Percentiles rank a stretch among this genome's conserved stretches.
phyloP scores from a whole-genome alignment of 2,888 invertebrate species.

The Laspeyria flexula region DNA sequence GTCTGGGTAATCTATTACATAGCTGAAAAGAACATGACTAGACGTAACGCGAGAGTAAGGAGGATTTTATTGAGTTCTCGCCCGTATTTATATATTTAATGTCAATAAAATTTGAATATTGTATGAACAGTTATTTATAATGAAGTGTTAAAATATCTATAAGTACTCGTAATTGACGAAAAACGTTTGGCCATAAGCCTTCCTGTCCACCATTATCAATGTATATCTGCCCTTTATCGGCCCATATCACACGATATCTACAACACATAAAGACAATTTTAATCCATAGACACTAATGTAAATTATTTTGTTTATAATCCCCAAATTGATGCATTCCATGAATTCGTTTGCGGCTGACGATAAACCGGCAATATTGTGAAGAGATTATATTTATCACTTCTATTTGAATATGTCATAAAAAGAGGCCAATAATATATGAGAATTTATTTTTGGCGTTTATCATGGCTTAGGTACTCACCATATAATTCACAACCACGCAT shows the following conservation, averaged over 20 bases:
- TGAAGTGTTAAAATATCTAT: background rate
- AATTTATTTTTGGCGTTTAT: too few species aligned
- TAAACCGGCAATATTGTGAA: conserved; percentile 8
- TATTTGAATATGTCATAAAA: background rate
- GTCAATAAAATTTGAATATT: too few species aligned
- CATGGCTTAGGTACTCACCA: too few species aligned
- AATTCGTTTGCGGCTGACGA: conserved; percentile 15
- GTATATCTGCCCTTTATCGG: conserved; percentile 11
- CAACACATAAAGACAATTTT: background rate
- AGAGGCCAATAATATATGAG: background rate
- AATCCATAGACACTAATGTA: conserved; percentile 21
- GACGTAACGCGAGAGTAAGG: too few species aligned
- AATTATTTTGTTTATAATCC: conserved; percentile 19
- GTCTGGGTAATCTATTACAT: too few species aligned
- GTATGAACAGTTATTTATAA: too few species aligned
- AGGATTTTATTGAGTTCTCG: too few species aligned
- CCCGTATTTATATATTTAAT: too few species aligned
- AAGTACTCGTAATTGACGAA: background rate
- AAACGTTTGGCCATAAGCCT: background rate
- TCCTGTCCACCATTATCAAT: conserved; percentile 11
- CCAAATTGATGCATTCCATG: background rate
- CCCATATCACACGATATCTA: background rate
- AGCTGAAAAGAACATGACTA: too few species aligned
- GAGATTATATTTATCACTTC: background rate
- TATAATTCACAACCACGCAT: too few species aligned